phyloP scores from a whole-genome alignment of 2,113 vertebrate species.

The Athene cunicularia region DNA sequence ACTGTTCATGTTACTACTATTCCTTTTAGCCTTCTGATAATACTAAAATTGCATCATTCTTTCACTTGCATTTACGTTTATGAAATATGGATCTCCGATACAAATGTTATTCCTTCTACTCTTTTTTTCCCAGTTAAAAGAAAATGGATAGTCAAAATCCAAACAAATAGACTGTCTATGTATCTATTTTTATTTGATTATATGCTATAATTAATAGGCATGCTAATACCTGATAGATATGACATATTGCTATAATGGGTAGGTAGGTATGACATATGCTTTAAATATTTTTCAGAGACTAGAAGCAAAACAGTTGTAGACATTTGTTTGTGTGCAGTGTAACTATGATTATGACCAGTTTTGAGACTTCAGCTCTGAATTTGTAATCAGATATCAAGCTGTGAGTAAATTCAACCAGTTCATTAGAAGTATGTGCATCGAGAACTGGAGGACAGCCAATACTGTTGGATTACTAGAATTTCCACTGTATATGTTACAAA shows the following conservation, averaged over 20 bases:
- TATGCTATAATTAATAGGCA: background rate
- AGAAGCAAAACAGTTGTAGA: background rate
- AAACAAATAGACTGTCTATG: background rate
- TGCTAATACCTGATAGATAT: background rate
- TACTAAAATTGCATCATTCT: background rate
- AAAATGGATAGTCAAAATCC: background rate
- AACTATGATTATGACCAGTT: background rate
- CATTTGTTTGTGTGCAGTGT: background rate
- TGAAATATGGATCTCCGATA: background rate
- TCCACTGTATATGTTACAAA: background rate
- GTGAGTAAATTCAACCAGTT: background rate
- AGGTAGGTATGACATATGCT: background rate
- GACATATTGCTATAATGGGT: background rate
- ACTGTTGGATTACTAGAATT: background rate
- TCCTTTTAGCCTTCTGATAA: background rate
- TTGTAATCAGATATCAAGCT: background rate
- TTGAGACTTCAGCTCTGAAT: background rate
- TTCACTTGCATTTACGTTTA: background rate
- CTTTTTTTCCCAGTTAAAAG: background rate
- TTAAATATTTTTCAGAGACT: background rate
- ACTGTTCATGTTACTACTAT: background rate
- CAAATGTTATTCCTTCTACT: background rate
- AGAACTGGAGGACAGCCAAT: background rate
- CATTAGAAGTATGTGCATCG: background rate
- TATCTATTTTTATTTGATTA: background rate